A percentile compares a stretch with the other conserved stretches of the same genome.
Conservation (phyloP, 2,797 vertebrate genomes). For the Chlorospingus flavigularis region DNA sequence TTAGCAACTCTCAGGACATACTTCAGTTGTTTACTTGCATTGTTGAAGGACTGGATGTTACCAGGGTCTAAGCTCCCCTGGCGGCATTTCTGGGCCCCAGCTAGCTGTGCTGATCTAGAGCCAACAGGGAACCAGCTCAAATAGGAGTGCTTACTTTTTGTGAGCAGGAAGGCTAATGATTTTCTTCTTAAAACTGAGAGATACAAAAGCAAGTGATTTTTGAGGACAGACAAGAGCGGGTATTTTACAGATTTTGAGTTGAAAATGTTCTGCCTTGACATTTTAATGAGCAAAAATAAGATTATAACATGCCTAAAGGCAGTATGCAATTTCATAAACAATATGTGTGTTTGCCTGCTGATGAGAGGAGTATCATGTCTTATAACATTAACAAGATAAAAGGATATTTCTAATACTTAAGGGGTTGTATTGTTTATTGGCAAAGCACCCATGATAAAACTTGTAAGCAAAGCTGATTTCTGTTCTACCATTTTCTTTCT, state of each 20-base stretch:
- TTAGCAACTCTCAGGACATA: background rate
- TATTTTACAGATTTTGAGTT: background rate
- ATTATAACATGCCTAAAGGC: background rate
- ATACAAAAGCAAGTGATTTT: background rate
- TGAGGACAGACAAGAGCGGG: background rate
- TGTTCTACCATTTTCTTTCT: background rate
- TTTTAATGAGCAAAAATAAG: slow-evolving; percentile 24
- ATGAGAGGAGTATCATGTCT: background rate
- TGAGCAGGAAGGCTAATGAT: background rate
- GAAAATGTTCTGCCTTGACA: background rate
- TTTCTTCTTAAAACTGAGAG: background rate
- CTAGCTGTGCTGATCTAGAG: background rate
- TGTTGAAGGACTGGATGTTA: background rate
- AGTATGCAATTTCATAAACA: background rate
- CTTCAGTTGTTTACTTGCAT: background rate
- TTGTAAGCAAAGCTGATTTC: background rate
- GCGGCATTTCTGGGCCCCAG: background rate
- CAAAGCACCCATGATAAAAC: background rate
- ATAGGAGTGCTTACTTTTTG: background rate
- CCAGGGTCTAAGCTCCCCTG: background rate
- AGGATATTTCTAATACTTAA: background rate
- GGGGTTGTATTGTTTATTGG: background rate
- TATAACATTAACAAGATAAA: background rate
- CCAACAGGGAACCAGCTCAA: background rate
- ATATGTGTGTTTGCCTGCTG: background rate